phyloP scores from a whole-genome alignment of 2,888 invertebrate species.

The Dryococelus australis region DNA sequence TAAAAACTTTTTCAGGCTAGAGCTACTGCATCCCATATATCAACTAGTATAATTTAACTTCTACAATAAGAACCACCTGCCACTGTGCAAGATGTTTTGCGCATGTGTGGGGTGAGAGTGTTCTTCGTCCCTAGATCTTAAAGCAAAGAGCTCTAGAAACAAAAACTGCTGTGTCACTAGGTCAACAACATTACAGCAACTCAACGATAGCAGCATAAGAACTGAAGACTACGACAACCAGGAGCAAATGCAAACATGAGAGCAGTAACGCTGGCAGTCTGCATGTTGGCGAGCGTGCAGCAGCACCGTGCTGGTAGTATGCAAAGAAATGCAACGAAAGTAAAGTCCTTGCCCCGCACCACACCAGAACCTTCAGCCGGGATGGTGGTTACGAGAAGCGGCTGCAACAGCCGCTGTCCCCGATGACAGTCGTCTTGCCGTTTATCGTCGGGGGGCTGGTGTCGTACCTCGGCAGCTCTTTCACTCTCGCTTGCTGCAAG shows the following conservation, averaged over 20 bases:
- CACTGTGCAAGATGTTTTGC: not conserved
- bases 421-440: conserved; percentile 73
- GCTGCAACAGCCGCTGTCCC: conserved; percentile 70
- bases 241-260: not conserved
- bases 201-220: not conserved
- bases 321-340: not conserved
- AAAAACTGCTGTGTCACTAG: no score
- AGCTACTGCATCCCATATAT: not conserved
- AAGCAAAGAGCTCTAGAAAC: not conserved
- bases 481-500: conserved; percentile 81
- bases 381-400: conserved; percentile 56
- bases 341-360: not conserved
- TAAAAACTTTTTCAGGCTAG: not conserved
- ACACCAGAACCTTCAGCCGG: not conserved
- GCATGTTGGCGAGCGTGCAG: not conserved
- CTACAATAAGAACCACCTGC: not conserved
- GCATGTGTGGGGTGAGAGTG: not conserved
- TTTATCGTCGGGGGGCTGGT: conserved; percentile 74
- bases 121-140: not conserved
- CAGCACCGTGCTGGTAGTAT: not conserved
- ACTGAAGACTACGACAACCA: not conserved
- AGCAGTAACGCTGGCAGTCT: not conserved
- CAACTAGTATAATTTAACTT: not conserved
- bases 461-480: conserved; percentile 80
- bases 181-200: not conserved